A percentile compares a stretch with the other conserved stretches of the same genome.
Conservation (phyloP, 30 jellyfish, hydroid and myxozoan species). For the Euphysa ruthae region DNA sequence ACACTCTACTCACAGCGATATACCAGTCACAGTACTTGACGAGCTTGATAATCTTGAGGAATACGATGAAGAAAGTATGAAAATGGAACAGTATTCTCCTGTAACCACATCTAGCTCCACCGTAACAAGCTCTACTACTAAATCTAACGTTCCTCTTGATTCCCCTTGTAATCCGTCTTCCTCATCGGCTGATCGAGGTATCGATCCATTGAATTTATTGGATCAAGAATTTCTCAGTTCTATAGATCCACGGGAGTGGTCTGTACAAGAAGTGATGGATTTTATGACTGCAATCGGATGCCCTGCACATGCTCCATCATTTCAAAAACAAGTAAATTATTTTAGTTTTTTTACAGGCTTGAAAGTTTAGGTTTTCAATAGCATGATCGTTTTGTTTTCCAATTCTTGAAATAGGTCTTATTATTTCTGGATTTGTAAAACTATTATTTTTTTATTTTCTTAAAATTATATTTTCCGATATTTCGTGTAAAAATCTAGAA, state of each 20-base stretch:
- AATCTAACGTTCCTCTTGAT: slow-evolving; percentile 46
- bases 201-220: slow-evolving; percentile 83
- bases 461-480: too few species aligned
- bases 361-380: too few species aligned
- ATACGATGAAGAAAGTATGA: slow-evolving; percentile 6
- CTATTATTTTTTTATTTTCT: too few species aligned
- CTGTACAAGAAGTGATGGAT: slow-evolving; percentile 92
- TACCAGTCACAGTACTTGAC: slow-evolving; percentile 1
- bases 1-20: too few species aligned
- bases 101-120: slow-evolving; percentile 9
- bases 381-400: too few species aligned
- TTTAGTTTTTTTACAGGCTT: too few species aligned
- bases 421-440: too few species aligned
- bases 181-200: slow-evolving; percentile 89
- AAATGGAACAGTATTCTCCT: slow-evolving; percentile 6
- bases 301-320: slow-evolving; percentile 93
- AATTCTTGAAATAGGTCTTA: too few species aligned
- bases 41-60: slow-evolving; percentile 9
- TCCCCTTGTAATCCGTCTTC: slow-evolving; percentile 97
- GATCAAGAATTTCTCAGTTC: slow-evolving; percentile 86
- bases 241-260: slow-evolving; percentile 95
- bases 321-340: slow-evolving; percentile 87
- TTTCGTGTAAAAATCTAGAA: too few species aligned
- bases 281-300: slow-evolving; percentile 95
- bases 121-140: slow-evolving; percentile 30